A percentile compares a stretch with the other conserved stretches of the same genome.
phyloP scores from a whole-genome alignment of 2,888 invertebrate species.

The Eurytoma adleriae region DNA sequence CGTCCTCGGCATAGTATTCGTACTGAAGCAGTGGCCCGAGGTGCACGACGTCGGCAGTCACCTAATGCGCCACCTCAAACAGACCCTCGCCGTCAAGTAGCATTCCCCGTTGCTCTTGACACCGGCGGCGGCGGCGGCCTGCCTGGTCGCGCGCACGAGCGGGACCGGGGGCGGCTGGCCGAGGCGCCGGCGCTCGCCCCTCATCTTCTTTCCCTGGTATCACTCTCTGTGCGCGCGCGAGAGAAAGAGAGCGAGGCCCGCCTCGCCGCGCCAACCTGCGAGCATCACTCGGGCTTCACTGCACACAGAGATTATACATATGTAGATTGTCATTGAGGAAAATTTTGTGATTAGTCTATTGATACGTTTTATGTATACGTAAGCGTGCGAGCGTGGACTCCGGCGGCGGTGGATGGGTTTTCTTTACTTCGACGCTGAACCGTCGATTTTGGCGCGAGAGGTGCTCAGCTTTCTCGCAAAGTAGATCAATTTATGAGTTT shows the following conservation, averaged over 20 bases:
- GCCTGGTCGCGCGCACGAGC: background rate
- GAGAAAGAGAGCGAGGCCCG: background rate
- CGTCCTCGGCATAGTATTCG: constrained; percentile 88
- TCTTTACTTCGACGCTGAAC: constrained; percentile 29
- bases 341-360: constrained; percentile 47
- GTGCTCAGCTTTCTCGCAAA: background rate
- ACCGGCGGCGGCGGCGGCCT: background rate
- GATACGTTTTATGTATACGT: constrained; percentile 25
- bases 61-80: constrained; percentile 86
- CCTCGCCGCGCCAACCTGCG: background rate
- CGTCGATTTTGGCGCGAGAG: background rate
- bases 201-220: constrained; percentile 3
- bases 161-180: background rate
- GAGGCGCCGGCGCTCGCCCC: background rate
- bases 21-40: constrained; percentile 93
- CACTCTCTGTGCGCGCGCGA: constrained; percentile 2
- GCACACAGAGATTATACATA: constrained; percentile 49
- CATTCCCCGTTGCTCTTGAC: constrained; percentile 68
- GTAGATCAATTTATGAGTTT: no score
- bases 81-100: constrained; percentile 86
- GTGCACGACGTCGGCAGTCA: constrained; percentile 89
- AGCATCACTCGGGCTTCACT: constrained; percentile 40
- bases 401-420: constrained; percentile 21
- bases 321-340: constrained; percentile 28
- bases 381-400: constrained; percentile 11